phyloP scores from a whole-genome alignment of 1,140 invertebrate species.

The Bombus difficillimus region DNA sequence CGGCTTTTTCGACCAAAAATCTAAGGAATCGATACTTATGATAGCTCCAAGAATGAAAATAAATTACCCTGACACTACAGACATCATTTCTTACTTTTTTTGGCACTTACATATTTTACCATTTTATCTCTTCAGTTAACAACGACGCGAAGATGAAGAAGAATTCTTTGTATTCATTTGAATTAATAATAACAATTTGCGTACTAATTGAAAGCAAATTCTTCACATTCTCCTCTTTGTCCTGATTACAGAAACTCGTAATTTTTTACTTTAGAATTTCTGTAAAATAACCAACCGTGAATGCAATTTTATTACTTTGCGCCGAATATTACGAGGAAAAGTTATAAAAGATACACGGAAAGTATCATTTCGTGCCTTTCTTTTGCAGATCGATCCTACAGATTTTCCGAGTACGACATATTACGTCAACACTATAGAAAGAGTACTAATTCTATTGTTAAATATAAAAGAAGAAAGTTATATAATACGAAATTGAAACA shows the following conservation, averaged over 20 bases:
- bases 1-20: too few species aligned
- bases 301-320: background rate
- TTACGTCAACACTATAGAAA: background rate
- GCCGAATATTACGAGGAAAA: conserved; percentile 20
- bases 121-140: too few species aligned
- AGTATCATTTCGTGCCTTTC: background rate
- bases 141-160: too few species aligned
- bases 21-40: too few species aligned
- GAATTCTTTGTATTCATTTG: too few species aligned
- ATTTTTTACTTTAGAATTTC: background rate
- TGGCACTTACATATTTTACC: too few species aligned
- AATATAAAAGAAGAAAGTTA: background rate
- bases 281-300: background rate
- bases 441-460: background rate
- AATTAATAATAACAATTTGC: too few species aligned
- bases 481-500: background rate
- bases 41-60: too few species aligned
- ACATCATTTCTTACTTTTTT: too few species aligned
- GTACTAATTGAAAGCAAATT: too few species aligned
- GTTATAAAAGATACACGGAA: background rate
- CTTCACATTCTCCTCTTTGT: background rate
- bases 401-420: background rate
- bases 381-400: conserved; percentile 37
- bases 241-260: background rate
- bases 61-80: too few species aligned